Evolutionary conservation across 2,113 vertebrate species (phyloP).

Genomic region (Eolophus roseicapilla): DNA sequence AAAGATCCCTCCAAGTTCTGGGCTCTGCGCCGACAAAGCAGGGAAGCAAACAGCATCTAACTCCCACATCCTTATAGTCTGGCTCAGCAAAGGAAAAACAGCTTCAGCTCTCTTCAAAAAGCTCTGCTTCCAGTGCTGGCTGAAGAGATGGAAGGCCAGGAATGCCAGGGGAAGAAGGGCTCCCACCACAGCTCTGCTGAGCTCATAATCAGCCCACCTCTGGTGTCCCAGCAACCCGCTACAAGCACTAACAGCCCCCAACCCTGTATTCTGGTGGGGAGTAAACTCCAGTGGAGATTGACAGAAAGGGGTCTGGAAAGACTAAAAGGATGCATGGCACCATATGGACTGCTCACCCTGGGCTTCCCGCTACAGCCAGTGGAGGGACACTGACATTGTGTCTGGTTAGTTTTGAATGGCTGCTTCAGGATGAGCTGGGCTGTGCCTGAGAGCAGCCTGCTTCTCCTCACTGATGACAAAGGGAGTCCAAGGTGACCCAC

Average conservation of each 20-base stretch:
- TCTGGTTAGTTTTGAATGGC: not conserved
- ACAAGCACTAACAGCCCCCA: not conserved
- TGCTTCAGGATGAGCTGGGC: not conserved
- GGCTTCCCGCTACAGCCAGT: not conserved
- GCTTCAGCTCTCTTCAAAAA: not conserved
- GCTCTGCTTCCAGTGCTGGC: fast-evolving
- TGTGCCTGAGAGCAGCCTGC: not conserved
- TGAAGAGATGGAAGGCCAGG: not conserved
- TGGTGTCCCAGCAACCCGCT: not conserved
- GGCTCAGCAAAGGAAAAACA: not conserved
- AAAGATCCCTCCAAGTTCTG: not conserved
- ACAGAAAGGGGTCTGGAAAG: not conserved
- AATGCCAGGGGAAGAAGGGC: fast-evolving
- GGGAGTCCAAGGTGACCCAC: not conserved
- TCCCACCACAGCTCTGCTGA: not conserved
- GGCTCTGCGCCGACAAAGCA: not conserved
- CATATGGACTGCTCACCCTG: not conserved
- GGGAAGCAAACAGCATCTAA: not conserved
- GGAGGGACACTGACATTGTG: not conserved
- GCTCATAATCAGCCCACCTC: not conserved
- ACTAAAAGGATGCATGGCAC: not conserved
- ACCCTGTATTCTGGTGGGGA: not conserved
- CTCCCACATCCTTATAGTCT: not conserved
- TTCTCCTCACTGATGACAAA: not conserved
- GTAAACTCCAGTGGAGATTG: not conserved